phyloP scores from a whole-genome alignment of 2,888 invertebrate species.

The Scaptomyza tumidula region DNA sequence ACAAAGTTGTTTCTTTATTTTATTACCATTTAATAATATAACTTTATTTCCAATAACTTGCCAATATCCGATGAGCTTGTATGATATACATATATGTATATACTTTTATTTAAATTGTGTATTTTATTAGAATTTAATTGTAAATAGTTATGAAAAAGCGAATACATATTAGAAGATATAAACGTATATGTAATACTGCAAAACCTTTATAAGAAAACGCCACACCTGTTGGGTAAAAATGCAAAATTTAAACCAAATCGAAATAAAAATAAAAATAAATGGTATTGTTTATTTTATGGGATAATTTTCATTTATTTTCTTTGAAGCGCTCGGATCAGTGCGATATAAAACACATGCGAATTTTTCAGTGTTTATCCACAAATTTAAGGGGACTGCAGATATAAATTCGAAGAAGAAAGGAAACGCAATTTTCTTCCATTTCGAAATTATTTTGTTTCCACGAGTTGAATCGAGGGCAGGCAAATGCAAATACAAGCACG shows the following conservation, averaged over 20 bases:
- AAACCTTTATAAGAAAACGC: slow-evolving; percentile 20
- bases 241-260: slow-evolving; percentile 28
- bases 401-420: slow-evolving; percentile 14
- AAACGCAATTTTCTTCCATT: slow-evolving; percentile 21
- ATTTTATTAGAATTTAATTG: slow-evolving; percentile 32
- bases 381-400: slow-evolving; percentile 17
- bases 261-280: slow-evolving; percentile 35
- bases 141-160: slow-evolving; percentile 37
- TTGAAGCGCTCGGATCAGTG: slow-evolving; percentile 34
- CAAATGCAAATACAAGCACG: slow-evolving; percentile 50
- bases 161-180: slow-evolving; percentile 4
- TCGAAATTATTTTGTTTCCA: slow-evolving; percentile 29
- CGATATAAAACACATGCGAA: slow-evolving; percentile 57
- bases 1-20: not conserved
- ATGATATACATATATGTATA: not conserved
- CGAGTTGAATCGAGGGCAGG: slow-evolving; percentile 17
- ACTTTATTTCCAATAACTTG: slow-evolving; percentile 13
- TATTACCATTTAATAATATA: not conserved
- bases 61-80: slow-evolving; percentile 23
- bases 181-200: slow-evolving; percentile 28
- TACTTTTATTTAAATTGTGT: slow-evolving; percentile 6
- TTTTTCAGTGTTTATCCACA: slow-evolving; percentile 50
- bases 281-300: slow-evolving; percentile 33
- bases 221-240: slow-evolving; percentile 32
- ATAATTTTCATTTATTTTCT: slow-evolving; percentile 49